phyloP scores from a whole-genome alignment of 35 echinoderm and acorn worm species.

The Strongylocentrotus purpuratus region DNA sequence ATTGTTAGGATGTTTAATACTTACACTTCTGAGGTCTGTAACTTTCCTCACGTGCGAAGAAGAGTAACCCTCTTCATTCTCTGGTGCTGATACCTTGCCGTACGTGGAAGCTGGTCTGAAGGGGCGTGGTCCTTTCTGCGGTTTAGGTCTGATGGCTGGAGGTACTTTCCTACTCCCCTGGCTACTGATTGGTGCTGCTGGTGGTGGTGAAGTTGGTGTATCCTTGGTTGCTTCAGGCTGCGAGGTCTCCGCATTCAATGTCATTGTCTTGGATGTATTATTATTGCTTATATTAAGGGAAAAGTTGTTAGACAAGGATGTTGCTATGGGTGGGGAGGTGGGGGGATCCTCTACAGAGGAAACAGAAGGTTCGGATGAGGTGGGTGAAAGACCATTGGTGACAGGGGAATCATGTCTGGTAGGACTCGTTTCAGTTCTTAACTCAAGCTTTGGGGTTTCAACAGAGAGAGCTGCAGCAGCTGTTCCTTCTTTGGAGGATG shows the following conservation, averaged over 20 bases:
- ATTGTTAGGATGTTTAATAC: neutral
- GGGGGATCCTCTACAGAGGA: neutral
- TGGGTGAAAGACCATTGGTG: constrained; percentile 37
- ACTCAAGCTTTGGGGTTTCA: constrained; percentile 19
- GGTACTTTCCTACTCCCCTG: neutral
- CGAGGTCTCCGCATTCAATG: neutral
- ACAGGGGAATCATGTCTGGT: neutral
- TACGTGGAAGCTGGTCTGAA: constrained; percentile 43
- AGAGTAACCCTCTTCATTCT: neutral
- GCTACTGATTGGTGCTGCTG: neutral
- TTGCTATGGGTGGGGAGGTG: constrained; percentile 18
- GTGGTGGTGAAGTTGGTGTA: neutral
- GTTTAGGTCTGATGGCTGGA: constrained; percentile 16
- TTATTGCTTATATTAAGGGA: constrained; percentile 44
- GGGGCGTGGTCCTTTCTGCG: constrained; percentile 7
- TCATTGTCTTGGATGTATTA: constrained; percentile 27
- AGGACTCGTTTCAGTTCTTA: constrained; percentile 27
- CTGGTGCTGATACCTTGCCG: neutral
- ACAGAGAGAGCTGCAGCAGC: neutral
- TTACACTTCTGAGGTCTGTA: constrained; percentile 18
- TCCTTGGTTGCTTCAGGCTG: neutral
- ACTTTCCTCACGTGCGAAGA: neutral
- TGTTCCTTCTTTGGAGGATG: neutral
- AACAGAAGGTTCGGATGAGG: neutral
- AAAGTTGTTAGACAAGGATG: neutral